Conservation (phyloP, 2,888 invertebrate species). For the Dryomyza anilis region DNA sequence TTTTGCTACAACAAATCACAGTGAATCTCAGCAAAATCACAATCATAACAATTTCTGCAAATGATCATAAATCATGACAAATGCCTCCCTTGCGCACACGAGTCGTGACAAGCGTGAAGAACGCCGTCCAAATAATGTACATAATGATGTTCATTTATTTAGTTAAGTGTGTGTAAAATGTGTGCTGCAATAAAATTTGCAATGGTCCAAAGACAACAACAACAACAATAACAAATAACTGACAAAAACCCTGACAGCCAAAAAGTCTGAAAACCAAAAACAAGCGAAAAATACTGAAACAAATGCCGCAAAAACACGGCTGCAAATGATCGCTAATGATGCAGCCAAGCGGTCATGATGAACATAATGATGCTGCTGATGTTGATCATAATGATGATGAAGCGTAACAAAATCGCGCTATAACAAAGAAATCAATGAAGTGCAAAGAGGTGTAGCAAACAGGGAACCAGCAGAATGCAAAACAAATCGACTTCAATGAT, state of each 20-base stretch:
- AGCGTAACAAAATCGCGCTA: neutral
- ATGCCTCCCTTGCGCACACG: neutral
- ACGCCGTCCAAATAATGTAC: neutral
- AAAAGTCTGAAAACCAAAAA: neutral
- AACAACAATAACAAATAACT: constrained; percentile 7
- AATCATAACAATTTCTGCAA: neutral
- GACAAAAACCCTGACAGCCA: neutral
- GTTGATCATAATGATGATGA: too few species aligned
- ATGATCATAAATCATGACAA: neutral
- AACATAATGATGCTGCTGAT: too few species aligned
- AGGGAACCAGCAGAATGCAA: constrained; percentile 14
- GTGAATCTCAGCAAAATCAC: neutral
- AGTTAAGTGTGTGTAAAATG: constrained; percentile 18
- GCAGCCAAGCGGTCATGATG: too few species aligned
- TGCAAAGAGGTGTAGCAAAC: neutral
- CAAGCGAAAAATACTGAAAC: neutral
- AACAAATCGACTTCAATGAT: neutral
- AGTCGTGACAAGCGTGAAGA: neutral
- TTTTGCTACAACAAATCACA: too few species aligned
- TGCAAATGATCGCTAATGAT: constrained; percentile 1
- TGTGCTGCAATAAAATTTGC: constrained; percentile 14
- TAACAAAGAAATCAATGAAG: neutral
- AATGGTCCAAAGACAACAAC: constrained; percentile 5
- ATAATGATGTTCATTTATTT: neutral
- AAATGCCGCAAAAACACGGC: neutral